Evolutionary conservation across 2,113 vertebrate genomes (phyloP).

Genomic region (Protobothrops mucrosquamatus): DNA sequence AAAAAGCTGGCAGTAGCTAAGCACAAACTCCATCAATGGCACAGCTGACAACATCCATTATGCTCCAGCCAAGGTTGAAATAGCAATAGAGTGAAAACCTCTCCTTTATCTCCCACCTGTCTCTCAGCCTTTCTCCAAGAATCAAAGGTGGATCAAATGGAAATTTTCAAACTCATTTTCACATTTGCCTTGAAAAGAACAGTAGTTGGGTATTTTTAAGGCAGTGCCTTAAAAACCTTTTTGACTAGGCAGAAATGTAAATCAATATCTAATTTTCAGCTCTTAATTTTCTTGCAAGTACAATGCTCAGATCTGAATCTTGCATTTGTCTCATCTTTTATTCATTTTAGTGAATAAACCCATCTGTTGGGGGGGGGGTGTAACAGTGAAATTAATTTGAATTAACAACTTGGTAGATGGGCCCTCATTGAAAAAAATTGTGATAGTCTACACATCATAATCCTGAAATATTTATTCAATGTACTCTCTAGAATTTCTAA

Average conservation of each 20-base stretch:
- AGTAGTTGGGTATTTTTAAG: background rate
- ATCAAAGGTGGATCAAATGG: background rate
- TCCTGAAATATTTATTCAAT: background rate
- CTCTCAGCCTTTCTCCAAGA: background rate
- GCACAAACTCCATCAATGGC: background rate
- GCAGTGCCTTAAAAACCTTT: background rate
- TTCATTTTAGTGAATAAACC: background rate
- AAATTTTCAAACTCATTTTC: background rate
- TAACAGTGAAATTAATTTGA: background rate
- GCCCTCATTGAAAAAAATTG: background rate
- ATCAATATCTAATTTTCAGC: background rate
- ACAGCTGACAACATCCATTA: background rate
- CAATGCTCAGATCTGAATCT: background rate
- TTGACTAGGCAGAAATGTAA: background rate
- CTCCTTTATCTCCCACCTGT: background rate
- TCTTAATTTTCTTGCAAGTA: background rate
- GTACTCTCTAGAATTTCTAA: background rate
- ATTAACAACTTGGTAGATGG: background rate
- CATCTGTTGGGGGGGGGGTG: background rate
- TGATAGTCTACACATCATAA: background rate
- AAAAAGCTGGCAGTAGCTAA: background rate
- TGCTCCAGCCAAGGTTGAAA: background rate
- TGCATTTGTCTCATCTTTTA: background rate
- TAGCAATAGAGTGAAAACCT: background rate
- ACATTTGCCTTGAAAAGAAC: background rate